Evolutionary conservation across 2,797 vertebrate genomes (phyloP).

Genomic region (Danio aesculapii): DNA sequence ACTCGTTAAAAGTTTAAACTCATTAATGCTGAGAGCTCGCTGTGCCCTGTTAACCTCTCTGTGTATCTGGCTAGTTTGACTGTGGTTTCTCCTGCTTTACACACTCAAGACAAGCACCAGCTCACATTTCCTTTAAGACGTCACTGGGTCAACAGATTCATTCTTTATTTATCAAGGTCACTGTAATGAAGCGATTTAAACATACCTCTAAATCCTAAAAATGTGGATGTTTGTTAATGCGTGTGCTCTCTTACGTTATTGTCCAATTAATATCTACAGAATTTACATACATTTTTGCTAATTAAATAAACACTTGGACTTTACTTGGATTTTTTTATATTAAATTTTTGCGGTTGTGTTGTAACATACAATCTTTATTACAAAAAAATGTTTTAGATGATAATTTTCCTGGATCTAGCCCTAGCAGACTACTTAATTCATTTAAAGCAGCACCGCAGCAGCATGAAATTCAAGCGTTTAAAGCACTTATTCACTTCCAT

Average conservation of each 20-base stretch:
- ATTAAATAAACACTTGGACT: too few relatives aligned
- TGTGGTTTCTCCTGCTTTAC: slow-evolving; percentile 45
- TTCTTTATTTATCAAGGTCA: slow-evolving; percentile 39
- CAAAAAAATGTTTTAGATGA: too few relatives aligned
- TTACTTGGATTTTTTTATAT: too few relatives aligned
- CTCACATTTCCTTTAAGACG: slow-evolving; percentile 44
- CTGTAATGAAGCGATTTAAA: neutral
- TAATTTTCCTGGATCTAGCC: slow-evolving; percentile 2
- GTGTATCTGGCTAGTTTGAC: slow-evolving; percentile 19
- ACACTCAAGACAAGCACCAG: slow-evolving; percentile 20
- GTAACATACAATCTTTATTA: too few relatives aligned
- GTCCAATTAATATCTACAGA: too few relatives aligned
- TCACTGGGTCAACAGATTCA: slow-evolving; percentile 39
- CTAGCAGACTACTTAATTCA: slow-evolving; percentile 44
- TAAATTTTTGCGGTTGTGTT: too few relatives aligned
- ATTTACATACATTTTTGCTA: too few relatives aligned
- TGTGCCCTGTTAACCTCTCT: slow-evolving; percentile 31
- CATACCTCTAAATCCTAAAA: slow-evolving; percentile 12
- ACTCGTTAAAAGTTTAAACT: slow-evolving; percentile 18
- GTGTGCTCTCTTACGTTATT: neutral
- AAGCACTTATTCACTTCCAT: slow-evolving; percentile 46
- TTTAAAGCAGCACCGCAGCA: slow-evolving; percentile 34
- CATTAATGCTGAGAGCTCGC: slow-evolving; percentile 4
- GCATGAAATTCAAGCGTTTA: slow-evolving; percentile 50
- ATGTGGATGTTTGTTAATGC: neutral